These are phyloP conservation scores for Apis laboriosa DNA, from an alignment of 1,140 invertebrate genomes.

Conservation along the genomic window DNA sequence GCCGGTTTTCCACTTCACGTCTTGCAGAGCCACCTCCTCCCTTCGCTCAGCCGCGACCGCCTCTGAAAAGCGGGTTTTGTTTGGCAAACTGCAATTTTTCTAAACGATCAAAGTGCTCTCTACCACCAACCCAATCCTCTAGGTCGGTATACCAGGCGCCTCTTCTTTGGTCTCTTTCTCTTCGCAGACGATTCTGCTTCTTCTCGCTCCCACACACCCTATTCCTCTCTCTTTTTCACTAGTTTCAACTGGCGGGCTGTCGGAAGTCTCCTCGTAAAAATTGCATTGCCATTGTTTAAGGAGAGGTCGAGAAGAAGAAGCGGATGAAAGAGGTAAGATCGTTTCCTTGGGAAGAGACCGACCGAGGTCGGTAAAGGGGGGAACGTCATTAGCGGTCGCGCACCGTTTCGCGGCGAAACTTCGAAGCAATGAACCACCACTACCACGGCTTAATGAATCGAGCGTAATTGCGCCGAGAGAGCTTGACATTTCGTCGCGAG, in stretches of 20 bases:
- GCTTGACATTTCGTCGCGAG: slow-evolving; percentile 52
- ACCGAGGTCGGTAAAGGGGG: neutral
- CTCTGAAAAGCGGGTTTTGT: slow-evolving; percentile 56
- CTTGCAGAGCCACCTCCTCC: slow-evolving; percentile 29
- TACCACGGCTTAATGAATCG: slow-evolving; percentile 46
- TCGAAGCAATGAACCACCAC: slow-evolving; percentile 47
- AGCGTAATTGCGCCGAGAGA: slow-evolving; percentile 51
- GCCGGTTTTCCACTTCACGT: slow-evolving; percentile 59
- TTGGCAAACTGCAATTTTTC: slow-evolving; percentile 64
- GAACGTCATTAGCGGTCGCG: slow-evolving; percentile 48
- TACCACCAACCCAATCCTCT: neutral
- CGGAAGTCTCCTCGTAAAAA: slow-evolving; percentile 49
- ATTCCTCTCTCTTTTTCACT: neutral
- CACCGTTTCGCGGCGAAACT: slow-evolving; percentile 44
- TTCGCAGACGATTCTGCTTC: neutral
- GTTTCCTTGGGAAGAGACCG: slow-evolving; percentile 25
- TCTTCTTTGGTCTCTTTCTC: slow-evolving; percentile 1
- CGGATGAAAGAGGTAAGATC: slow-evolving; percentile 50
- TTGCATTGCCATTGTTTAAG: slow-evolving; percentile 49
- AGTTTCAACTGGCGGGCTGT: slow-evolving; percentile 7
- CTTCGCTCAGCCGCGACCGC: neutral
- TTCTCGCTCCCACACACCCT: neutral
- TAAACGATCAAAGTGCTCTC: slow-evolving; percentile 59
- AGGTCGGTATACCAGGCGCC: neutral
- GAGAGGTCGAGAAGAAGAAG: slow-evolving; percentile 26